These are phyloP conservation scores for Chrysolina haemoptera DNA, from an alignment of 2,888 invertebrate species.

Conservation along the genomic window DNA sequence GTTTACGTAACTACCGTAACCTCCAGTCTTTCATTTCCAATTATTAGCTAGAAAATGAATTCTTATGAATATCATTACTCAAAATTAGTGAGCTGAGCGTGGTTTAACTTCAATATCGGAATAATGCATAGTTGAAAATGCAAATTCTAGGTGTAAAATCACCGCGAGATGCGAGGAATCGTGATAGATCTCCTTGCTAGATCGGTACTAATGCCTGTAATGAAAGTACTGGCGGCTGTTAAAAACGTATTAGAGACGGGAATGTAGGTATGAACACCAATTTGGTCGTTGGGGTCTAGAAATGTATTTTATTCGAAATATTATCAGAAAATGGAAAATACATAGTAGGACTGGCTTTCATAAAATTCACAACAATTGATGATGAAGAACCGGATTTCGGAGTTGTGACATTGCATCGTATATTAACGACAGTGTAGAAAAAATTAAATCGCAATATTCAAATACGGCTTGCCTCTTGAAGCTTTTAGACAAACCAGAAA, in stretches of 20 bases:
- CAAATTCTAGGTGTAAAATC: conserved; percentile 44
- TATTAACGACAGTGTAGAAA: too few relatives aligned
- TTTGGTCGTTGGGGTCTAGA: not conserved
- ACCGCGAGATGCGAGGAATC: conserved; percentile 37
- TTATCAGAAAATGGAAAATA: not conserved
- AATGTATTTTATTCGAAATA: not conserved
- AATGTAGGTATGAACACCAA: not conserved
- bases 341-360: too few relatives aligned
- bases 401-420: too few relatives aligned
- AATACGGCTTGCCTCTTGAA: too few relatives aligned
- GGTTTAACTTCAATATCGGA: conserved; percentile 20
- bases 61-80: conserved; percentile 42
- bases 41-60: conserved; percentile 21
- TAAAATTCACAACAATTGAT: too few relatives aligned
- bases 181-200: conserved; percentile 36
- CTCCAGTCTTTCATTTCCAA: conserved; percentile 22
- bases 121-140: conserved; percentile 28
- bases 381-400: too few relatives aligned
- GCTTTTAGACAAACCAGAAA: too few relatives aligned
- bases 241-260: conserved; percentile 23
- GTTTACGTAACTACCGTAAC: conserved; percentile 7
- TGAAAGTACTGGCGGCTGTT: conserved; percentile 17
- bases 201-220: conserved; percentile 29
- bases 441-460: too few relatives aligned
- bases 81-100: conserved; percentile 25